Conservation (phyloP, 2,888 invertebrate species). For the Brenthis daphne region DNA sequence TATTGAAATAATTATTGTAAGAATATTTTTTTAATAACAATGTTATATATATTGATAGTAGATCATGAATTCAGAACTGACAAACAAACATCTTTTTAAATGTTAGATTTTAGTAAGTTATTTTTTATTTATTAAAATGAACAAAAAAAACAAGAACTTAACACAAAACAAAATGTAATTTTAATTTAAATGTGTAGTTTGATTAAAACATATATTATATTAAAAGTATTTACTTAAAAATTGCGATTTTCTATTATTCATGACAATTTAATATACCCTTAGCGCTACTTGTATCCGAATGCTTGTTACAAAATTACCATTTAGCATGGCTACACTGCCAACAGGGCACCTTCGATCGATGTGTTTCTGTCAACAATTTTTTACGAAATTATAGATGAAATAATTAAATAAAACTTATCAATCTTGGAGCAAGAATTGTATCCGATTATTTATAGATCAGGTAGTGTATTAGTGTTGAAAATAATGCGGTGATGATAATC, state of each 20-base stretch:
- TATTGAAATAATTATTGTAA: too few relatives aligned
- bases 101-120: too few relatives aligned
- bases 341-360: slow-evolving; percentile 83
- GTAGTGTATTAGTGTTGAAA: slow-evolving; percentile 23
- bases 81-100: too few relatives aligned
- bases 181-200: too few relatives aligned
- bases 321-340: slow-evolving; percentile 72
- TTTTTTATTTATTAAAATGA: too few relatives aligned
- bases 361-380: slow-evolving; percentile 74
- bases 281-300: slow-evolving; percentile 11
- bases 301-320: slow-evolving; percentile 42
- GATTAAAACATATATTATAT: too few relatives aligned
- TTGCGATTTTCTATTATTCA: neutral
- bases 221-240: neutral
- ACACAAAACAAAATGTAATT: too few relatives aligned
- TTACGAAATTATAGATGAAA: slow-evolving; percentile 49
- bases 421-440: slow-evolving; percentile 29
- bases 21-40: too few relatives aligned
- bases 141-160: too few relatives aligned
- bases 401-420: slow-evolving; percentile 54
- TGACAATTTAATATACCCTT: neutral
- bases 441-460: slow-evolving; percentile 3
- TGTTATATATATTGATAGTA: too few relatives aligned
- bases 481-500: slow-evolving; percentile 35
- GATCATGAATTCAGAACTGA: too few relatives aligned